Evolutionary conservation across 2,888 invertebrate genomes (phyloP).

Genomic region (Mimumesa dahlbomi): DNA sequence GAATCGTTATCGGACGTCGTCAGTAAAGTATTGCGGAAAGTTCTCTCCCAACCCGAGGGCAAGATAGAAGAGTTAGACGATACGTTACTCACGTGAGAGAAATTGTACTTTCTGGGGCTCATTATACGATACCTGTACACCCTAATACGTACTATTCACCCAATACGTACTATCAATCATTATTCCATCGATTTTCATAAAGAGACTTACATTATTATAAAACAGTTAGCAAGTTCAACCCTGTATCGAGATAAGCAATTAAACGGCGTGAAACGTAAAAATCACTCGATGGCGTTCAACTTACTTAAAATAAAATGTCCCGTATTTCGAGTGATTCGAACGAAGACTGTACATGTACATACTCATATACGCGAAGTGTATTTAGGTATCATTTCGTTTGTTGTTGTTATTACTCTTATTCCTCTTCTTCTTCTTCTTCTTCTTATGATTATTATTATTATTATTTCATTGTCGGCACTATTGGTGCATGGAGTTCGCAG

Average conservation of each 20-base stretch:
- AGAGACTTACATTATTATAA: conserved; percentile 51
- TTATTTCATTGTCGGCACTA: too few species aligned
- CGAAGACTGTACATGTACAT: conserved; percentile 36
- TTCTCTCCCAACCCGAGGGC: conserved; percentile 88
- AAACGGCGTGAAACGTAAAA: conserved; percentile 50
- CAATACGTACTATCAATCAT: conserved; percentile 41
- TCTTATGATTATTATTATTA: too few species aligned
- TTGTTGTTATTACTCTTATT: too few species aligned
- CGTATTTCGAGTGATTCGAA: conserved; percentile 38
- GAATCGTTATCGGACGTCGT: conserved; percentile 95
- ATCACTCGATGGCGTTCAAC: conserved; percentile 52
- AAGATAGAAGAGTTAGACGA: conserved; percentile 96
- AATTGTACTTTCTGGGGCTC: conserved; percentile 66
- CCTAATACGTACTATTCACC: conserved; percentile 52
- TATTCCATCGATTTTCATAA: conserved; percentile 55
- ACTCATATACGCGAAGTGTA: too few species aligned
- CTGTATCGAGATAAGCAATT: conserved; percentile 66
- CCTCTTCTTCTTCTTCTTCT: too few species aligned
- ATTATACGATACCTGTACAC: conserved; percentile 57
- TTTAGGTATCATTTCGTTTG: too few species aligned
- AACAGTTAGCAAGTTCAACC: conserved; percentile 55
- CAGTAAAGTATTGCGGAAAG: conserved; percentile 92
- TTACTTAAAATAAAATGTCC: conserved; percentile 57
- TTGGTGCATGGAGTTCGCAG: too few species aligned
- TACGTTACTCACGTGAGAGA: conserved; percentile 90